phyloP scores from a whole-genome alignment of 2,113 vertebrate species.

The Nipponia nippon region DNA sequence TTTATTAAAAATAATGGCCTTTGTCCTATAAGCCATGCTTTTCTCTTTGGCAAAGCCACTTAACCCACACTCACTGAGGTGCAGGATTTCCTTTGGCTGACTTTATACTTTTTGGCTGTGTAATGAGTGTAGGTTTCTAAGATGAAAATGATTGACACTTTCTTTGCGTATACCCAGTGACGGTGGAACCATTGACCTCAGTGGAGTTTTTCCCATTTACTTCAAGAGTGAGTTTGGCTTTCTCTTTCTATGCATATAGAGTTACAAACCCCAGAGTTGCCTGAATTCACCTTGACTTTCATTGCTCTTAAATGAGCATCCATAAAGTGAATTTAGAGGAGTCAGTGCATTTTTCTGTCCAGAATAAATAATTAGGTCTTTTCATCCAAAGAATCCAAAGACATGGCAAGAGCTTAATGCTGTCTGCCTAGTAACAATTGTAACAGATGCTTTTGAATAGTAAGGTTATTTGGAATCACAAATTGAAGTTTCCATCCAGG shows the following conservation, averaged over 20 bases:
- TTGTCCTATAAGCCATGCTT: not conserved
- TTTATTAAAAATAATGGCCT: not conserved
- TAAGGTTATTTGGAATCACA: not conserved
- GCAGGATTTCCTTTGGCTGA: not conserved
- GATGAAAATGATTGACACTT: not conserved
- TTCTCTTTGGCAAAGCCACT: not conserved
- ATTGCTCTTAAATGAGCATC: not conserved
- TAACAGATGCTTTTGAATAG: not conserved
- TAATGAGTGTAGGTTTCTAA: not conserved
- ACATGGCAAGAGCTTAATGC: not conserved
- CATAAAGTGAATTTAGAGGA: not conserved
- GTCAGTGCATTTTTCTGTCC: not conserved
- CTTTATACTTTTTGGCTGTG: not conserved
- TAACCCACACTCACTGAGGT: not conserved
- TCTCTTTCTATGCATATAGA: not conserved
- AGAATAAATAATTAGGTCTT: not conserved
- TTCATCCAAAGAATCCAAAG: not conserved
- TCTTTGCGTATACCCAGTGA: not conserved
- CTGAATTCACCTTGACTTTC: not conserved
- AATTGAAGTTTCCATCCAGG: not conserved
- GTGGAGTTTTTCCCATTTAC: not conserved
- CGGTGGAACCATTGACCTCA: not conserved
- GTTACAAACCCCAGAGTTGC: not conserved
- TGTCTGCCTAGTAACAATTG: not conserved
- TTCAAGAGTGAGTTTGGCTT: not conserved